Evolutionary conservation across 1,140 invertebrate genomes (phyloP).

Genomic region (Acromyrmex heyeri): DNA sequence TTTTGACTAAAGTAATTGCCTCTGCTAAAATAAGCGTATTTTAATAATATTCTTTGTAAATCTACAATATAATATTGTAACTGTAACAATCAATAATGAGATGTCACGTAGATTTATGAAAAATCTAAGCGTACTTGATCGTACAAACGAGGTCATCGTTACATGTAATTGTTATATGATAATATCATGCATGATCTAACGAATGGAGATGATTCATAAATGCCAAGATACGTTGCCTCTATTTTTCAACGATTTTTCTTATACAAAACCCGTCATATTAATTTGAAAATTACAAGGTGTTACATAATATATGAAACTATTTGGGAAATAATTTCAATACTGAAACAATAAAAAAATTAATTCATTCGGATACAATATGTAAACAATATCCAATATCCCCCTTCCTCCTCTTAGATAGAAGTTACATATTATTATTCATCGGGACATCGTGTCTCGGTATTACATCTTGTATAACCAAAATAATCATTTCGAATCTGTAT

Average conservation of each 20-base stretch:
- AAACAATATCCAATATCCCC: background rate
- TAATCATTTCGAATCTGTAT: background rate
- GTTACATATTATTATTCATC: background rate
- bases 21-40: background rate
- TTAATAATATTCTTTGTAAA: background rate
- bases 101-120: background rate
- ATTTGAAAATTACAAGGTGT: background rate
- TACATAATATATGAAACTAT: background rate
- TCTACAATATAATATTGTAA: background rate
- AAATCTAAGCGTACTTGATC: conserved; percentile 4
- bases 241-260: background rate
- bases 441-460: background rate
- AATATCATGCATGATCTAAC: conserved; percentile 1
- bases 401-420: background rate
- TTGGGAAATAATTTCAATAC: background rate
- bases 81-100: background rate
- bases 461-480: background rate
- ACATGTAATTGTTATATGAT: background rate
- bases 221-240: background rate
- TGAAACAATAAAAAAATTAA: background rate
- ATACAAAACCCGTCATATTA: background rate
- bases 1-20: conserved; percentile 1
- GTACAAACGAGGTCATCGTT: conserved; percentile 7
- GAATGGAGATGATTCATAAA: conserved; percentile 33
- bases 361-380: background rate